Base-by-base conservation (phyloP, 2,888 invertebrate genomes). In the Lymantria monacha region DNA sequence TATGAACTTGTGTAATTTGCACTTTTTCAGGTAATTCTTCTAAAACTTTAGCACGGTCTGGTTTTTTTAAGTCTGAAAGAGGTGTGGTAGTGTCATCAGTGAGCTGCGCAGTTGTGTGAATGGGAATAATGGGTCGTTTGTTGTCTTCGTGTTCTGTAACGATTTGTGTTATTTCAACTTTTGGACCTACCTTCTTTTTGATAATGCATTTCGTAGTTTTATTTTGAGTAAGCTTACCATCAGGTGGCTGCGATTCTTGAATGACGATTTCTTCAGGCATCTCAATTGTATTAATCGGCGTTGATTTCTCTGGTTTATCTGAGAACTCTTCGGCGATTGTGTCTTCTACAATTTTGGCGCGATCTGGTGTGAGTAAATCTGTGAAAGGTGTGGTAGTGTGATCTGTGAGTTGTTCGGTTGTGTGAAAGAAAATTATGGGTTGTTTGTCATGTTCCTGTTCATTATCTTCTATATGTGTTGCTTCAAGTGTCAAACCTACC, bases 361-460 rank as follows among this genome's bases (percentile, higher is more conserved):
- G 3, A n/a, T 37, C 37, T 7, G 44, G 44, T 44, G 15, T 37
- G 31, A 37, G 38, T 45, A 22, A 22, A 8, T 44, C 44, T 36
- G 41, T 44, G 14, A 51, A 13, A 10, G 47, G 47, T 37, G 44
- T 69, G 49, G 44, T 22, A 30, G 68, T 60, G 46, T 74, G 72
- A 37, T 72, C 63, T 68, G 64, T 61, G 53, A 79, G 60, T 60
- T 81, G 65, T 10, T 67, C 63, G 45, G 63, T 69, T 52, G 76
- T 78, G 65, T 77, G 71, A 54, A 79, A 65, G 62, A 49, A 44
- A 49, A 83, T 73, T 68, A 87, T 66, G 61, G 91, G 75, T 76
- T 83, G 63, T 66, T 81, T 85, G 40, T 87, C 85, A 55, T 87
- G 85, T 69, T 90, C 88, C 65, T 90, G 85, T 56, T 82, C 58